A percentile compares a stretch with the other conserved stretches of the same genome.
These are phyloP conservation scores for Pitangus sulphuratus DNA, from an alignment of 2,797 vertebrate genomes.

Conservation along the genomic window DNA sequence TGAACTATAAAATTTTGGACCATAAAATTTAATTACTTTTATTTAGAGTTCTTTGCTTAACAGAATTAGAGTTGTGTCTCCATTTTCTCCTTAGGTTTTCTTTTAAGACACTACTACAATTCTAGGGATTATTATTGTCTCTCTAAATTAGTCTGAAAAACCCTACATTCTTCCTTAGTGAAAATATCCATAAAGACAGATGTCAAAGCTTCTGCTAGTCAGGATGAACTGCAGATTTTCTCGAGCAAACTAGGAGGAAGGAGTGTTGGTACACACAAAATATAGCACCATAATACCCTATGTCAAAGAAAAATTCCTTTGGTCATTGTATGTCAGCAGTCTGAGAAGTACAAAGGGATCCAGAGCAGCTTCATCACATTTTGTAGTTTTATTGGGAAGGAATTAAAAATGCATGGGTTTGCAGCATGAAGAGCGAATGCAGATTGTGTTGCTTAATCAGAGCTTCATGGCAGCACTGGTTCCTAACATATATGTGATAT, in stretches of 20 bases:
- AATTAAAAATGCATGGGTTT: neutral
- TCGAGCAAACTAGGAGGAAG: neutral
- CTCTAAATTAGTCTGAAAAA: neutral
- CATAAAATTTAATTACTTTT: neutral
- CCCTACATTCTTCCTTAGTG: neutral
- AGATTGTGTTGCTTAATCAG: neutral
- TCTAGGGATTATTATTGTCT: neutral
- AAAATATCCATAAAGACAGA: neutral
- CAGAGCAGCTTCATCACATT: constrained; percentile 7
- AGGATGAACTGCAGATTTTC: neutral
- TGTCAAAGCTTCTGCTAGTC: neutral
- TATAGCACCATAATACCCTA: neutral
- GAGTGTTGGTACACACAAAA: fast-evolving
- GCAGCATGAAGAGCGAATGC: neutral
- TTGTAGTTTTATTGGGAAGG: neutral
- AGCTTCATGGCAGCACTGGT: neutral
- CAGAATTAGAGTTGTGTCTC: neutral
- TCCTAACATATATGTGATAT: neutral
- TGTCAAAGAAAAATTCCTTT: constrained; percentile 1
- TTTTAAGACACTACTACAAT: neutral
- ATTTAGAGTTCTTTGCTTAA: neutral
- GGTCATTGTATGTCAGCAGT: neutral
- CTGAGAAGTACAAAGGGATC: constrained; percentile 9
- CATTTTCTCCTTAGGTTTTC: neutral
- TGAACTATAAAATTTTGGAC: neutral